Percentiles rank a stretch among this genome's conserved stretches.
Conservation (phyloP, 2,797 vertebrate genomes). For the Melanotaenia pygmaea region DNA sequence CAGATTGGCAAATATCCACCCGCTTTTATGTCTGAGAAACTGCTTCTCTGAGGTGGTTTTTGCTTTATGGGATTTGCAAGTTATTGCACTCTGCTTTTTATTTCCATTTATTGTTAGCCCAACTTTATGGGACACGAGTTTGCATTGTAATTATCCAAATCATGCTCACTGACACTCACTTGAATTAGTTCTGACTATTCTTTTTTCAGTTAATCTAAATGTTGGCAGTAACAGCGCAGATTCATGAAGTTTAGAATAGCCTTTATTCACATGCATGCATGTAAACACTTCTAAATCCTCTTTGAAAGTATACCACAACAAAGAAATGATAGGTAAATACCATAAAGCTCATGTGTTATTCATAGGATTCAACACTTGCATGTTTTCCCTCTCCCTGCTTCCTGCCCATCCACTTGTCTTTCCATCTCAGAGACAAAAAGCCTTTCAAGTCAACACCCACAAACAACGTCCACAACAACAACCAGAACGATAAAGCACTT, state of each 20-base stretch:
- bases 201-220: not conserved
- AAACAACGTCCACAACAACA: slow-evolving; percentile 65
- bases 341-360: slow-evolving; percentile 77
- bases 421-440: slow-evolving; percentile 81
- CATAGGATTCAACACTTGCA: slow-evolving; percentile 77
- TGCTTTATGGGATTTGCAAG: not conserved
- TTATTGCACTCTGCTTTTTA: too few species aligned
- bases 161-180: not conserved
- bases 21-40: too few species aligned
- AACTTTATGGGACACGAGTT: not conserved
- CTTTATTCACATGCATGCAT: slow-evolving; percentile 5
- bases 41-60: not conserved
- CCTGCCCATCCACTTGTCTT: slow-evolving; percentile 71
- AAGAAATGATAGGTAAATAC: slow-evolving; percentile 63
- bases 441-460: slow-evolving; percentile 73
- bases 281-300: not conserved
- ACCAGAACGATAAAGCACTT: slow-evolving; percentile 76
- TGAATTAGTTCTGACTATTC: slow-evolving; percentile 1
- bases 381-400: slow-evolving; percentile 63
- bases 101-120: not conserved
- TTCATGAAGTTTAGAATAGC: not conserved
- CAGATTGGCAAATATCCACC: too few species aligned
- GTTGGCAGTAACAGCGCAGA: not conserved
- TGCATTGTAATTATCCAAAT: not conserved
- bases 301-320: slow-evolving; percentile 19